These are phyloP conservation scores for Microtus richardsoni DNA, from an alignment of 2,113 vertebrate species.

Conservation along the genomic window DNA sequence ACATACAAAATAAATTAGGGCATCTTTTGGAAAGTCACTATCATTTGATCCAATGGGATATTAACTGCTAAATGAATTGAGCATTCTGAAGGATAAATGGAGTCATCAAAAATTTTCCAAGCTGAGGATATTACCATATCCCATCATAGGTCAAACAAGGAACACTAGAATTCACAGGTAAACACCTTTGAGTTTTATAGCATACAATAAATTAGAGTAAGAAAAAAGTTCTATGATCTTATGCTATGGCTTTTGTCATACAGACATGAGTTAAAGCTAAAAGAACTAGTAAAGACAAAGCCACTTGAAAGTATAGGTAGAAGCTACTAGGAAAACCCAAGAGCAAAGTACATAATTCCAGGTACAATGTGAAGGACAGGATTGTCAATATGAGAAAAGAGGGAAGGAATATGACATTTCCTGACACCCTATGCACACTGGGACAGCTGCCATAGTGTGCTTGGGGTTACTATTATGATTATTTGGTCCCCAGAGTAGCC, in stretches of 20 bases:
- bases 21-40: not conserved
- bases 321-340: not conserved
- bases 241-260: not conserved
- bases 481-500: not conserved
- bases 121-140: not conserved
- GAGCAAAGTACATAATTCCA: not conserved
- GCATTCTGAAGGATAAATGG: not conserved
- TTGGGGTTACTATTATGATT: not conserved
- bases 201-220: slow-evolving; percentile 16
- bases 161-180: not conserved
- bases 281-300: not conserved
- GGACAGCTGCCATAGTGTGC: no score
- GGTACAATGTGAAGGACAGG: not conserved
- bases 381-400: not conserved
- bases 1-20: not conserved
- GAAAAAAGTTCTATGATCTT: not conserved
- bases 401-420: not conserved
- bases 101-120: not conserved
- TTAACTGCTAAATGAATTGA: slow-evolving; percentile 24
- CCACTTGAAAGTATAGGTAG: not conserved
- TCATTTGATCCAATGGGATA: not conserved
- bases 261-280: slow-evolving; percentile 41
- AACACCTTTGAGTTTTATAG: not conserved
- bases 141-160: not conserved
- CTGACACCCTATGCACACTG: not conserved